Evolutionary conservation across 2,113 vertebrate species (phyloP), one percentile per base, ranked within the genome.

Genomic region (Hippopotamus amphibius): DNA sequence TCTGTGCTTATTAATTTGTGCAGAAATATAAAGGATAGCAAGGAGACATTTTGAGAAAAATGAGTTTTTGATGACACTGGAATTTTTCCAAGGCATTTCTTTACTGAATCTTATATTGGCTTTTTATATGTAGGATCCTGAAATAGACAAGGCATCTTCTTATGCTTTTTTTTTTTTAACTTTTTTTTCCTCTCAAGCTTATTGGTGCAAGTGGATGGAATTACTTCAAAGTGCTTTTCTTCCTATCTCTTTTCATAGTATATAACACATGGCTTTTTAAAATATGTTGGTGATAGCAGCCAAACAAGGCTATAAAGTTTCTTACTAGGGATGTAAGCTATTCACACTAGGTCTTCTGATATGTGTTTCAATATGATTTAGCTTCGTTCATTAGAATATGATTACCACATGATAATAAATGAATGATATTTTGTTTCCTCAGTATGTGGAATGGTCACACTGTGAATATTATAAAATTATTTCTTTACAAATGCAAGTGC

Each of bases 101-200:
- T 95, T 88, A 68, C 90, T 86, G 61, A 96, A 79, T 97, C 68
- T n/a, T 96, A 82, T 88, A 96, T 41, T 89, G 85, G 48, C 59
- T 96, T 94, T 91, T 94, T 71, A 90, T 63, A 96, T 46, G n/a
- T 55, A 66, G 41, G 74, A 94, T 97, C 53, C 91, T 93, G 66
- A 97, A 97, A 97, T 96, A 94, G 88, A 85, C n/a, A 81, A 86
- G 69, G 19, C 91, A 88, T 88, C 71, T 79, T 96, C 88, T 88
- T 89, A 55, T 16, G 7, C 9, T 24, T 80, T 89, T 79, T 93
- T 53, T 53, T 81, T 59, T 16, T 50, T 50, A 50, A 11, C 14
- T 57, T 19, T 22, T 19, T 92, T 48, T 93, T 69, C 19, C 50
- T 94, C 92, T 96, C 71, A 96, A 90, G 61, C 33, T 95, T 77